Base-by-base conservation (phyloP, 2,797 vertebrate genomes). In the Hybognathus amarus region DNA sequence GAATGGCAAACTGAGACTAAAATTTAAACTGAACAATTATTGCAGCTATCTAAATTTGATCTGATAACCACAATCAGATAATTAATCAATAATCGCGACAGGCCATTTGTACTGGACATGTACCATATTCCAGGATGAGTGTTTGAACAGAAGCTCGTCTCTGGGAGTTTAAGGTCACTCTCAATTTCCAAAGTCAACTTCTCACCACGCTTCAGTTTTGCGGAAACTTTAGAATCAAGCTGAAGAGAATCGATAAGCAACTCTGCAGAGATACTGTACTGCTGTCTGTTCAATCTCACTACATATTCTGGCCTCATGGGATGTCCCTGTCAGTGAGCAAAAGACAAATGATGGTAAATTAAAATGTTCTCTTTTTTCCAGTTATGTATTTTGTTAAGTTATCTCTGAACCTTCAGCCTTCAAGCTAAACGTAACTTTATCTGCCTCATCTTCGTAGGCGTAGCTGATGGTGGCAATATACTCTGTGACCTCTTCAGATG, bases 111-210 rank as follows among this genome's bases (percentile, higher is more conserved):
- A 7, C 6, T 63, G 59, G 59, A 63, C 24, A 80, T 1, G 1
- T 95, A 99, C 98, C 96, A 1, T 97, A 97, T 94, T 81, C 95
- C 79, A 97, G 87, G 6, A 76, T 77, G 38, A 97, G 78, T 88
- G 91, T 94, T 88, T 97, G 93, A 86, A 94, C 93, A 88, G 95
- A 42, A 0, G 90, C n/a, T 93, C 5, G 91, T 92, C 5, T 92
- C 94, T 5, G 92, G 87, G 70, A 94, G 38, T 47, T 92, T 94
- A 69, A 96, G 90, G 38, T 95, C 92, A 88, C 95, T 96, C 83
- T 94, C 92, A 30, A 98, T 89, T 71, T 95, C 94, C 86, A 97
- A 12, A 67, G 92, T 90, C 6, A 93, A 71, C 69, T 94, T 94
- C 3, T 92, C 85, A 15, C 87, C 91, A 79, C 70, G 92, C 47